Evolutionary conservation across 2,797 vertebrate species (phyloP).

Genomic region (Urocyon cinereoargenteus): DNA sequence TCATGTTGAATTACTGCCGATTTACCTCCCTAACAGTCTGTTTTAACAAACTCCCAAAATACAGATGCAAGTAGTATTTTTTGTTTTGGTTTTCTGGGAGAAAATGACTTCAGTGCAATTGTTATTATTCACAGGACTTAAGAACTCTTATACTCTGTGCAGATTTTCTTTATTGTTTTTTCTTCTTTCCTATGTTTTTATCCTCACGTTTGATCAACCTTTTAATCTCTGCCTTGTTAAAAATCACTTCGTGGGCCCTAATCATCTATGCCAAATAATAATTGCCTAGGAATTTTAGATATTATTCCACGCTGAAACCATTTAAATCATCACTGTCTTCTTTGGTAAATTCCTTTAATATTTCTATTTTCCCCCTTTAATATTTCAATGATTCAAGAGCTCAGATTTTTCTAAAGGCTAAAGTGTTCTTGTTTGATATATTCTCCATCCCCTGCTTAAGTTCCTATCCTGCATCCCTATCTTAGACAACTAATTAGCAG

Average conservation of each 20-base stretch:
- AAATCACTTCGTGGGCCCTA: conserved; percentile 27
- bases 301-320: conserved; percentile 62
- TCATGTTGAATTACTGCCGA: not conserved
- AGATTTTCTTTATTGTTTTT: not conserved
- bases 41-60: conserved; percentile 6
- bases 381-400: not conserved
- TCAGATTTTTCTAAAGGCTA: conserved; percentile 65
- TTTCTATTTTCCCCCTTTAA: not conserved
- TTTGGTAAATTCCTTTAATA: conserved; percentile 56
- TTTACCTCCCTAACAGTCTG: not conserved
- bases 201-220: not conserved
- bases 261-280: conserved; percentile 67
- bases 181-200: conserved; percentile 1
- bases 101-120: not conserved
- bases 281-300: conserved; percentile 62
- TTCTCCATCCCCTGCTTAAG: not conserved
- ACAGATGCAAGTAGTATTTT: not conserved
- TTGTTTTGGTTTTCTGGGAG: not conserved
- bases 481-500: conserved; percentile 61
- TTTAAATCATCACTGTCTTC: conserved; percentile 65
- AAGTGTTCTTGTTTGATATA: conserved; percentile 20
- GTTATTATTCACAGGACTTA: not conserved
- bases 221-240: conserved; percentile 31
- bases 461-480: not conserved
- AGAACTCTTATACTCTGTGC: not conserved